Evolutionary conservation across 2,888 invertebrate species (phyloP).

Genomic region (Lamellibrachia columna): DNA sequence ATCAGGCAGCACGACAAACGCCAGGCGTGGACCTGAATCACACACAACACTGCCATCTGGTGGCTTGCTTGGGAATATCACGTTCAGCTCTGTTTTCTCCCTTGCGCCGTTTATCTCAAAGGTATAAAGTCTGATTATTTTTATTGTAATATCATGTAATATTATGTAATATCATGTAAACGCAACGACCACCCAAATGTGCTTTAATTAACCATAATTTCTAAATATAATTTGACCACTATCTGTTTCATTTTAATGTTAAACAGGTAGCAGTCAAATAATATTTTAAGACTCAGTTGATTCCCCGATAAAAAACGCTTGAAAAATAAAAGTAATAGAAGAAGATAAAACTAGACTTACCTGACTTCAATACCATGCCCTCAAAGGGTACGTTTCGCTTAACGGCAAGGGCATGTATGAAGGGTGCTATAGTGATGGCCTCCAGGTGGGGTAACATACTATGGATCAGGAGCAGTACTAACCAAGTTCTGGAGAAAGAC

Average conservation of each 20-base stretch:
- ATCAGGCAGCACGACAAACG: conserved; percentile 53
- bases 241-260: too few species aligned
- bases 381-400: conserved; percentile 48
- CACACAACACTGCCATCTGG: background rate
- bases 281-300: too few species aligned
- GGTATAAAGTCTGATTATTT: too few species aligned
- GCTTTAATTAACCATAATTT: too few species aligned
- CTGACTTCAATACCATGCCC: conserved; percentile 50
- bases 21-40: conserved; percentile 44
- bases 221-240: too few species aligned
- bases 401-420: conserved; percentile 48
- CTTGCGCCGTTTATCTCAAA: too few species aligned
- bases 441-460: conserved; percentile 53
- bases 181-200: too few species aligned
- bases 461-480: conserved; percentile 51
- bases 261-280: too few species aligned
- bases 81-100: too few species aligned
- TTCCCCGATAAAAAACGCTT: too few species aligned
- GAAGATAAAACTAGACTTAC: conserved; percentile 30
- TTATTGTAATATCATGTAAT: too few species aligned
- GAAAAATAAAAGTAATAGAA: background rate
- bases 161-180: too few species aligned
- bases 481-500: conserved; percentile 47
- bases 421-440: conserved; percentile 53
- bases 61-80: background rate